A percentile compares a stretch with the other conserved stretches of the same genome.
phyloP scores from a whole-genome alignment of 2,888 invertebrate species.

The Oxycera nigricornis region DNA sequence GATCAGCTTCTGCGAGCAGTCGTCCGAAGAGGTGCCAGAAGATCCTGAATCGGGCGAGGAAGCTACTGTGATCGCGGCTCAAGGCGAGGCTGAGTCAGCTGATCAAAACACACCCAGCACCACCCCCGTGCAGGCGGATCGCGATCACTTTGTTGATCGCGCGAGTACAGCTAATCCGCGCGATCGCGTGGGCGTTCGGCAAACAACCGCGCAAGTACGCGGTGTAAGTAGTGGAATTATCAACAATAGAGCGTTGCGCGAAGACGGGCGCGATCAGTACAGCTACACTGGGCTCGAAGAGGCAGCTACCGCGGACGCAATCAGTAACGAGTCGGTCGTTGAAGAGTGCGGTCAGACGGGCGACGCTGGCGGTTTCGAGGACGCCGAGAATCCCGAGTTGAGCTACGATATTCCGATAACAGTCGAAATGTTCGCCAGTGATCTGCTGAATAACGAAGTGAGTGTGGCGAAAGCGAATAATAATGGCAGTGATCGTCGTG shows the following conservation, averaged over 20 bases:
- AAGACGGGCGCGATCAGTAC: slow-evolving; percentile 10
- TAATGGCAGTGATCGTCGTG: not conserved
- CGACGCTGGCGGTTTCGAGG: slow-evolving; percentile 47
- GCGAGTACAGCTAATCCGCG: not conserved
- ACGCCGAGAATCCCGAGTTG: slow-evolving; percentile 12
- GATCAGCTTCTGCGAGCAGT: slow-evolving; percentile 77
- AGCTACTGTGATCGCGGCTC: not conserved
- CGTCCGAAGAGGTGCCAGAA: slow-evolving; percentile 59
- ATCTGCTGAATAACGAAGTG: slow-evolving; percentile 16
- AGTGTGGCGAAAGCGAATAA: not conserved
- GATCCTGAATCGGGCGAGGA: slow-evolving; percentile 42
- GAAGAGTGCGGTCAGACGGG: slow-evolving; percentile 47
- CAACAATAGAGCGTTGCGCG: slow-evolving; percentile 18
- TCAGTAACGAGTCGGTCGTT: slow-evolving; percentile 45
- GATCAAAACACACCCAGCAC: not conserved
- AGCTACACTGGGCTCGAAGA: not conserved
- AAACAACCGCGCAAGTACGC: slow-evolving; percentile 22
- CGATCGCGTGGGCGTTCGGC: slow-evolving; percentile 31
- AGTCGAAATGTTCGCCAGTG: slow-evolving; percentile 31
- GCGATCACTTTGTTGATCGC: not conserved
- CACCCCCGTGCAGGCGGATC: not conserved
- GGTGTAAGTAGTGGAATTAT: slow-evolving; percentile 33
- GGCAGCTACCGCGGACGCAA: not conserved
- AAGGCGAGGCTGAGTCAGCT: not conserved
- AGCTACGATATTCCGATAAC: slow-evolving; percentile 34